These are phyloP conservation scores for Mesoligia furuncula DNA, from an alignment of 2,888 invertebrate species.

Conservation along the genomic window DNA sequence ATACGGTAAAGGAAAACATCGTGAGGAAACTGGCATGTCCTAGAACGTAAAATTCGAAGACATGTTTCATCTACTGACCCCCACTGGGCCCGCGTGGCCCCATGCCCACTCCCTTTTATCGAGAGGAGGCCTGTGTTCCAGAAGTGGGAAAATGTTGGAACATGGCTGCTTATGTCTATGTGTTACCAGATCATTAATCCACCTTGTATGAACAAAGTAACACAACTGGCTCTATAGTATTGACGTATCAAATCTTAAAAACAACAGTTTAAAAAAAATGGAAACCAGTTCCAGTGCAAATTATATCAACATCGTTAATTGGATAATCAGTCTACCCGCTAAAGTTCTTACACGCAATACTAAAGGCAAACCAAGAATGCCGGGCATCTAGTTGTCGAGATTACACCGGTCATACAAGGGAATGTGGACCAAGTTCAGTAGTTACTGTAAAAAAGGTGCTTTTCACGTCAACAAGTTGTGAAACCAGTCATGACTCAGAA, in stretches of 20 bases:
- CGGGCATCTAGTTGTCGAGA: slow-evolving; percentile 47
- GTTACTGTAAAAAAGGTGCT: slow-evolving; percentile 52
- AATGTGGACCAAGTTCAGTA: slow-evolving; percentile 62
- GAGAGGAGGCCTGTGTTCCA: no score
- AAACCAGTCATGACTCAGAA: slow-evolving; percentile 58
- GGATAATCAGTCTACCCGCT: slow-evolving; percentile 41
- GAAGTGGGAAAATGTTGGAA: no score
- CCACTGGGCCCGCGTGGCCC: no score
- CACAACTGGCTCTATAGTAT: not conserved
- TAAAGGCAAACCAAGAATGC: slow-evolving; percentile 35
- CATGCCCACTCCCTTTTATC: no score
- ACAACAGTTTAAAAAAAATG: slow-evolving; percentile 9
- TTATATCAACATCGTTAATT: slow-evolving; percentile 54
- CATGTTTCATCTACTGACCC: no score
- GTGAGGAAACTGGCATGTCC: no score
- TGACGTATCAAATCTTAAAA: slow-evolving; percentile 5
- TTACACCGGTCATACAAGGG: slow-evolving; percentile 52
- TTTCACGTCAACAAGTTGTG: slow-evolving; percentile 45
- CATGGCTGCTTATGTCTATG: no score
- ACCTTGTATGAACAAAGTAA: not conserved
- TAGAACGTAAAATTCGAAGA: no score
- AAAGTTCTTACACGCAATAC: slow-evolving; percentile 47
- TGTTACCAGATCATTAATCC: not conserved
- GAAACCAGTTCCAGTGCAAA: slow-evolving; percentile 42
- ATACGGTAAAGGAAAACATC: no score